A percentile compares a stretch with the other conserved stretches of the same genome.
Conservation (phyloP, 2,113 vertebrate species). For the Lichenostomus cassidix region DNA sequence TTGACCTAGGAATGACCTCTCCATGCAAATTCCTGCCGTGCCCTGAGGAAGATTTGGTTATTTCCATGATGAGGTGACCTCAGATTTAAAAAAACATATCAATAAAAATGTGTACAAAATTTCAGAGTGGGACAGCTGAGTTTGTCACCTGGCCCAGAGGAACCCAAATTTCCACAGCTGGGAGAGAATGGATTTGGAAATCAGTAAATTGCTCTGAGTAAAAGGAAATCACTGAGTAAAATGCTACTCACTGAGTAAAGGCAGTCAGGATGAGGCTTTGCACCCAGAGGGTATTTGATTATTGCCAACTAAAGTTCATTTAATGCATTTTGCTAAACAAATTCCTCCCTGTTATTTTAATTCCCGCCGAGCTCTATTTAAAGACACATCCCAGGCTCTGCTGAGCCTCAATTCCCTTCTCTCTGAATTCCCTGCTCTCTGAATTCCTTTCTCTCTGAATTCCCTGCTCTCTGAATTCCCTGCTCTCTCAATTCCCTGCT, state of each 20-base stretch:
- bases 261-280: neutral
- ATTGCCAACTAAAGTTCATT: neutral
- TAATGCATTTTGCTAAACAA: slow-evolving; percentile 60
- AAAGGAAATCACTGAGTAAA: neutral
- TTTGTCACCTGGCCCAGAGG: neutral
- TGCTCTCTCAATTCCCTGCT: too few relatives aligned
- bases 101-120: neutral
- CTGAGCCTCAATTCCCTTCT: neutral
- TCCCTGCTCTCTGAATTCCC: too few relatives aligned
- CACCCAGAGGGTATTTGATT: neutral
- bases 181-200: fast-evolving
- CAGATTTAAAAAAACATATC: neutral
- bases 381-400: neutral
- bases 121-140: fast-evolving
- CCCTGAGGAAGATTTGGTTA: neutral
- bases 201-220: neutral
- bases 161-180: neutral
- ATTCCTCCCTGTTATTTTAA: neutral
- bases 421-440: neutral
- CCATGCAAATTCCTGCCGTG: neutral
- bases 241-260: fast-evolving
- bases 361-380: neutral
- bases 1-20: neutral
- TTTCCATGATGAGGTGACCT: neutral
- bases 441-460: too few relatives aligned